These are phyloP conservation scores for Hypercompe scribonia DNA, from an alignment of 2,888 invertebrate genomes.

Conservation along the genomic window DNA sequence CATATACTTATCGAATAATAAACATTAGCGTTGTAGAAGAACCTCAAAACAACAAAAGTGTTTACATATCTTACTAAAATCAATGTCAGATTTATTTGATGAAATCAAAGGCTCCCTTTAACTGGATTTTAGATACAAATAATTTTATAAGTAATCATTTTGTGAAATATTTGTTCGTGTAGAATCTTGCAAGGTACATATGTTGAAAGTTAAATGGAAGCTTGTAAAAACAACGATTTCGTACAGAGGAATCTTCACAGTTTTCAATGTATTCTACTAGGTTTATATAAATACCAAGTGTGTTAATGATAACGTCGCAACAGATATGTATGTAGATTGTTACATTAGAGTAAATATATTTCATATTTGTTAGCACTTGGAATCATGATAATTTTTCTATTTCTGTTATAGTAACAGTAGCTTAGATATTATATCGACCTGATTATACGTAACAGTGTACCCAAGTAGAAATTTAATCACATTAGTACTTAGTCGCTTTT, in stretches of 20 bases:
- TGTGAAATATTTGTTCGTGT: too few species aligned
- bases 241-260: too few species aligned
- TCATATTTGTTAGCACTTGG: neutral
- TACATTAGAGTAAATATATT: neutral
- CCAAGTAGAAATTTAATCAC: constrained; percentile 4
- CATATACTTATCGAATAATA: neutral
- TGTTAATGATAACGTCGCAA: neutral
- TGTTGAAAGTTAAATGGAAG: too few species aligned
- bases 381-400: neutral
- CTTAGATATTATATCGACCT: neutral
- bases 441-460: neutral
- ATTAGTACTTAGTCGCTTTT: constrained; percentile 12
- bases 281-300: neutral
- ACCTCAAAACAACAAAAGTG: neutral
- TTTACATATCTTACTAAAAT: neutral
- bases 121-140: too few species aligned
- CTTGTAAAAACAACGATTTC: too few species aligned
- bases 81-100: neutral
- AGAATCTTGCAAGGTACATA: too few species aligned
- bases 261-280: too few species aligned
- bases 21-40: neutral
- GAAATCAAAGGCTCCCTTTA: too few species aligned
- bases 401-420: neutral
- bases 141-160: too few species aligned
- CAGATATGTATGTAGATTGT: neutral